Evolutionary conservation across 2,888 invertebrate species (phyloP), one percentile per base, ranked within the genome.

Genomic region (Julus scandinavius): DNA sequence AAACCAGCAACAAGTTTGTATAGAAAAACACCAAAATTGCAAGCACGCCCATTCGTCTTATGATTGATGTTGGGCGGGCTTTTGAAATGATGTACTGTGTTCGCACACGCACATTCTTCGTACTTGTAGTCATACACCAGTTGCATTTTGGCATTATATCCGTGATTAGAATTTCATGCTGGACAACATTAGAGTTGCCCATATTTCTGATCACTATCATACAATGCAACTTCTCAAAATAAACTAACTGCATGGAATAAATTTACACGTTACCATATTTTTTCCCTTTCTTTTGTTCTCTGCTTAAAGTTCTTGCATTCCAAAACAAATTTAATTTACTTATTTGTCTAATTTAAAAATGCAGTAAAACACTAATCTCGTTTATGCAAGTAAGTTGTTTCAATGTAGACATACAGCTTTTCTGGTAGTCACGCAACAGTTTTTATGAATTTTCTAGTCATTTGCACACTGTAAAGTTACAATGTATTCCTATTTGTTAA

Each of bases 51-150:
- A 80, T 80, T 29, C 80, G 38, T 29, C 11, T 80, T 80, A 80
- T 80, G 80, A 80, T 80, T 80, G 80, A 80, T 80, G 80, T 80
- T 80, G 80, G 80, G 80, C 80, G 80, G 80, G 38, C 80, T 38
- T 38, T 11, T 38, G 38, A 80, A 80, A 38, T 80, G 80, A 80
- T 80, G 38, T 80, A 80, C 80, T 29, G 13, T 80, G 80, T 80
- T 80, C 29, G 11, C 38, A 38, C 80, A 80, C 80, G 80, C 80
- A 80, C 9, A 72, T 9, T 11, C 20, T 9, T 15, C 38, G 38
- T 38, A 80, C 80, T 29, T 80, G 6, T 5, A 72, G 9, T 9
- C 72, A 4, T 72, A 29, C 72, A 72, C 3, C 20, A 13, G 80
- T 9, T 80, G 80, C 38, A 80, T 80, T 11, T 11, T 80, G 80